Evolutionary conservation across 2,888 invertebrate genomes (phyloP).

Genomic region (Acanthosepion lycidas): DNA sequence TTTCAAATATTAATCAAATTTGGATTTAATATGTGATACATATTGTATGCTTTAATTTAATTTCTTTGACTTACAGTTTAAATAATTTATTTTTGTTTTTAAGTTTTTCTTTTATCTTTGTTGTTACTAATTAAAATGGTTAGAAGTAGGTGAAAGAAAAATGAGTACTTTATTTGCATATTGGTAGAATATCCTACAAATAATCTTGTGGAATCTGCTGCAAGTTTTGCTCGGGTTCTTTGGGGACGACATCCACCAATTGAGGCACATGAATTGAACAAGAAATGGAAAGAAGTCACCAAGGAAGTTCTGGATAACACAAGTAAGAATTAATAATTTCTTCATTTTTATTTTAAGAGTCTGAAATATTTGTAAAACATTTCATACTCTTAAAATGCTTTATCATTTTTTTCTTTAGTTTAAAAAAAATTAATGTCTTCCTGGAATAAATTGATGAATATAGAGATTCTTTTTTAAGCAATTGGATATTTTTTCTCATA

Average conservation of each 20-base stretch:
- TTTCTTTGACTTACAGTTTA: no score
- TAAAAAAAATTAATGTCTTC: neutral
- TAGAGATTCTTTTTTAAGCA: no score
- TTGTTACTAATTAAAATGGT: no score
- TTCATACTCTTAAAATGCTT: neutral
- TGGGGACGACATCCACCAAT: constrained; percentile 37
- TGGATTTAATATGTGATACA: no score
- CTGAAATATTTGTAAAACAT: neutral
- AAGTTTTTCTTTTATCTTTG: no score
- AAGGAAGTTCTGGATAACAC: constrained; percentile 38
- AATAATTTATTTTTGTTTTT: no score
- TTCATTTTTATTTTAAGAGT: neutral
- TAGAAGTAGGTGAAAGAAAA: no score
- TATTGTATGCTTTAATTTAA: no score
- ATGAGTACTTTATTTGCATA: neutral
- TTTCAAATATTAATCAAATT: no score
- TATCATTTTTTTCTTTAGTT: neutral
- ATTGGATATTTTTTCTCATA: no score
- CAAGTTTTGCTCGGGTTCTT: constrained; percentile 35
- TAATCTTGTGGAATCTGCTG: constrained; percentile 39
- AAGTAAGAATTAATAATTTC: neutral
- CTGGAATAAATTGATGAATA: no score
- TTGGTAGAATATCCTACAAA: constrained; percentile 39
- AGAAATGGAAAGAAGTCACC: constrained; percentile 35
- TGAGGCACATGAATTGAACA: neutral